A percentile compares a stretch with the other conserved stretches of the same genome.
phyloP scores from a whole-genome alignment of 1,140 invertebrate species.

The Leptinotarsa lineolata region DNA sequence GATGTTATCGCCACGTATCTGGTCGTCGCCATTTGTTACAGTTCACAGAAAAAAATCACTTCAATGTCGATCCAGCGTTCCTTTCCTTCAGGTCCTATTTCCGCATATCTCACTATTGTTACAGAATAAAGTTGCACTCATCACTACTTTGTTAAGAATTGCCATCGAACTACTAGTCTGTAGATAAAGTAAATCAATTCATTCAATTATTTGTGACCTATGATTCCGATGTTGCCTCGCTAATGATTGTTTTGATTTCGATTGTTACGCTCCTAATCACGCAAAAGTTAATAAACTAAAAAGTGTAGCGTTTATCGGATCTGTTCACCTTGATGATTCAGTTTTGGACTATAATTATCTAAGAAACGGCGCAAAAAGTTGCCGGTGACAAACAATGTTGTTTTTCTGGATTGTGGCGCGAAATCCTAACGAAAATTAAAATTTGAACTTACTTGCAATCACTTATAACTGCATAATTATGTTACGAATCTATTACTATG shows the following conservation, averaged over 20 bases:
- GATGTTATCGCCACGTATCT: slow-evolving; percentile 15
- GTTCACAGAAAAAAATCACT: too few species aligned
- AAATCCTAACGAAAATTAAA: too few species aligned
- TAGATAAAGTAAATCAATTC: slow-evolving; percentile 10
- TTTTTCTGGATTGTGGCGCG: too few species aligned
- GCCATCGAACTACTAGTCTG: not conserved
- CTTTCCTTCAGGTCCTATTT: not conserved
- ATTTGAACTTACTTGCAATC: too few species aligned
- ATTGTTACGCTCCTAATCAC: not conserved
- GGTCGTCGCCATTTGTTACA: not conserved
- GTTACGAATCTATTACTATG: too few species aligned
- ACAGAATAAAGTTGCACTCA: not conserved
- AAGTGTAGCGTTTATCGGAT: not conserved
- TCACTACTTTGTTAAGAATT: slow-evolving; percentile 7
- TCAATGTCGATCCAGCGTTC: too few species aligned
- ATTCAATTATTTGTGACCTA: not conserved
- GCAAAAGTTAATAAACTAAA: too few species aligned
- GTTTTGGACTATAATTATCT: not conserved
- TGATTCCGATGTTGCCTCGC: not conserved
- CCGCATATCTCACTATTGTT: not conserved
- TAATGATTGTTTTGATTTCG: slow-evolving; percentile 14
- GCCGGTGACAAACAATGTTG: too few species aligned
- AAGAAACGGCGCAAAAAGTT: not conserved
- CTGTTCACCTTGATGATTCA: not conserved
- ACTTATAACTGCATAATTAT: too few species aligned